Conservation (phyloP, 2,113 vertebrate genomes). For the Oenanthe oenanthe region DNA sequence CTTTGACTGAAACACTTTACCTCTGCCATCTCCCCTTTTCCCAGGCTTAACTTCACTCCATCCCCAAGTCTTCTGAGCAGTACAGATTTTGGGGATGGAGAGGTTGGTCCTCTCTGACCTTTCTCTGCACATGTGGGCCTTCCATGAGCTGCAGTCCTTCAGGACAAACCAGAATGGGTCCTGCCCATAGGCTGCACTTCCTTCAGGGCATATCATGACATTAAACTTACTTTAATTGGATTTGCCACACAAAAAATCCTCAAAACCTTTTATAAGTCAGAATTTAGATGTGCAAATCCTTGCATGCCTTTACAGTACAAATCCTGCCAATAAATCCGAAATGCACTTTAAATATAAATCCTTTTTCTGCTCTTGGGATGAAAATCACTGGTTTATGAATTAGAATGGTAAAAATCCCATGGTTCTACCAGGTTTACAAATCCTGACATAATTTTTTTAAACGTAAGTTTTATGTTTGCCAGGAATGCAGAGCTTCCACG, state of each 20-base stretch:
- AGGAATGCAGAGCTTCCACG: neutral
- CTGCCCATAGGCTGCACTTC: neutral
- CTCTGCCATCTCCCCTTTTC: neutral
- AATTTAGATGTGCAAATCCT: slow-evolving; percentile 59
- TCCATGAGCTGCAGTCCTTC: neutral
- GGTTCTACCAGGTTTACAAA: slow-evolving; percentile 31
- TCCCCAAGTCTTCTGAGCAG: neutral
- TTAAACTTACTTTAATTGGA: slow-evolving; percentile 39
- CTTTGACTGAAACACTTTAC: neutral
- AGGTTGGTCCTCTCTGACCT: neutral
- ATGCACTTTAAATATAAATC: slow-evolving; percentile 58
- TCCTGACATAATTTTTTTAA: slow-evolving; percentile 22
- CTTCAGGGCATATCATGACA: neutral
- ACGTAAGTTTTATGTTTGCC: neutral
- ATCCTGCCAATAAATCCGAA: slow-evolving; percentile 58
- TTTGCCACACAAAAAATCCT: slow-evolving; percentile 13
- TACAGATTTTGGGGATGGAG: neutral
- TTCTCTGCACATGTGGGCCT: neutral
- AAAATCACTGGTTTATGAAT: slow-evolving; percentile 47
- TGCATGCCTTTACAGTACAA: slow-evolving; percentile 7
- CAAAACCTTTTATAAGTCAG: slow-evolving; percentile 17
- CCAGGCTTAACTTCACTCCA: neutral
- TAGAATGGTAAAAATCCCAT: slow-evolving; percentile 19
- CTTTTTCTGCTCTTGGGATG: slow-evolving; percentile 28
- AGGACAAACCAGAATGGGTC: neutral